Conservation (phyloP, 2,113 vertebrate species). For the Tragelaphus scriptus region DNA sequence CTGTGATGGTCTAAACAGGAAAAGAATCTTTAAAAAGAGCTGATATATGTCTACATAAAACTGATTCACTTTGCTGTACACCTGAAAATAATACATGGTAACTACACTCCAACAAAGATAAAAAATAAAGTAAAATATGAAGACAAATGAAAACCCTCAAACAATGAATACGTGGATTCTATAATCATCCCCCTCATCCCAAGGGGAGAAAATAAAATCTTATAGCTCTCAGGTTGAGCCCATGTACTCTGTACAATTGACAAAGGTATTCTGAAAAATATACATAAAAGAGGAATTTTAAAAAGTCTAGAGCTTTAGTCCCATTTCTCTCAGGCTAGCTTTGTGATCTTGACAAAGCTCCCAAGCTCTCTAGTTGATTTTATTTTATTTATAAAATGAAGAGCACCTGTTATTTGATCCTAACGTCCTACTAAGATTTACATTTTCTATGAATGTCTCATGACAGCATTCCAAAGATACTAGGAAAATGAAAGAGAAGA, state of each 20-base stretch:
- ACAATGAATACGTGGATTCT: neutral
- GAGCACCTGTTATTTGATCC: neutral
- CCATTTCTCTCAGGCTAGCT: neutral
- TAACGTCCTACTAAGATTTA: neutral
- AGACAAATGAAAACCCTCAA: neutral
- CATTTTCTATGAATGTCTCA: neutral
- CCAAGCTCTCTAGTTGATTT: neutral
- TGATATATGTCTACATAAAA: neutral
- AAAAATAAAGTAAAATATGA: neutral
- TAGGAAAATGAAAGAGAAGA: neutral
- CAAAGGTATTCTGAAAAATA: neutral
- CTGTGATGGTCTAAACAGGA: neutral
- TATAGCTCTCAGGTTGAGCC: neutral
- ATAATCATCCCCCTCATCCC: neutral
- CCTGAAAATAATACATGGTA: neutral
- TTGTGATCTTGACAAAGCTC: neutral
- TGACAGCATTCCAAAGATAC: neutral
- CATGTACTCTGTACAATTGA: neutral
- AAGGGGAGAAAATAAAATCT: neutral
- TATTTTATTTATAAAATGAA: neutral
- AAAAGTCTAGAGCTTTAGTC: neutral
- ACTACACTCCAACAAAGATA: neutral
- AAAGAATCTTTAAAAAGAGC: neutral
- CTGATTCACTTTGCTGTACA: neutral
- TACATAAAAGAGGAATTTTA: neutral